Conservation (phyloP, 2,888 invertebrate genomes). For the Chesias legatella region DNA sequence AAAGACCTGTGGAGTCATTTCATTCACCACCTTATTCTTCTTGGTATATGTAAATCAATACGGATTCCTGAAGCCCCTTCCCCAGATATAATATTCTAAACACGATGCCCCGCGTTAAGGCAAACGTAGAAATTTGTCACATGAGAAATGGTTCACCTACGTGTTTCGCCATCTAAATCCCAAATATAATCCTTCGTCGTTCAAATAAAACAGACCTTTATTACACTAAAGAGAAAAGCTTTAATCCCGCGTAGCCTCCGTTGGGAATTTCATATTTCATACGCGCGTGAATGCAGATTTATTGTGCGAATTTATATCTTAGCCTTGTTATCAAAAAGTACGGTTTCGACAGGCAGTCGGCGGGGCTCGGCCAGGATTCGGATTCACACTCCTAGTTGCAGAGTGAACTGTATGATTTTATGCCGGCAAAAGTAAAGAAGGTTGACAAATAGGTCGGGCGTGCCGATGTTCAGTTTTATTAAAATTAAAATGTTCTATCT, state of each 20-base stretch:
- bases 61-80: constrained; percentile 54
- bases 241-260: constrained; percentile 65
- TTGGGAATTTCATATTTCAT: constrained; percentile 67
- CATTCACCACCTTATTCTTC: constrained; percentile 43
- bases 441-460: constrained; percentile 79
- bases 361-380: constrained; percentile 42
- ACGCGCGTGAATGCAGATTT: constrained; percentile 55
- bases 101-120: constrained; percentile 76
- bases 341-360: constrained; percentile 54
- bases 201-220: constrained; percentile 79
- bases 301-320: constrained; percentile 74
- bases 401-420: constrained; percentile 75
- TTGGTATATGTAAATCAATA: constrained; percentile 71
- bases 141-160: constrained; percentile 80
- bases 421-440: constrained; percentile 78
- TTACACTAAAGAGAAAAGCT: constrained; percentile 76
- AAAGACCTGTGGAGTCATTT: constrained; percentile 29
- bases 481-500: constrained; percentile 76
- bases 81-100: constrained; percentile 75
- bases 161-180: constrained; percentile 76
- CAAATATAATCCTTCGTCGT: constrained; percentile 71
- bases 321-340: constrained; percentile 64
- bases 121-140: constrained; percentile 81
- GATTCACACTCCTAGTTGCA: no score
- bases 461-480: constrained; percentile 78